Conservation (phyloP, 2,888 invertebrate species). For the Coenonympha glycerion region DNA sequence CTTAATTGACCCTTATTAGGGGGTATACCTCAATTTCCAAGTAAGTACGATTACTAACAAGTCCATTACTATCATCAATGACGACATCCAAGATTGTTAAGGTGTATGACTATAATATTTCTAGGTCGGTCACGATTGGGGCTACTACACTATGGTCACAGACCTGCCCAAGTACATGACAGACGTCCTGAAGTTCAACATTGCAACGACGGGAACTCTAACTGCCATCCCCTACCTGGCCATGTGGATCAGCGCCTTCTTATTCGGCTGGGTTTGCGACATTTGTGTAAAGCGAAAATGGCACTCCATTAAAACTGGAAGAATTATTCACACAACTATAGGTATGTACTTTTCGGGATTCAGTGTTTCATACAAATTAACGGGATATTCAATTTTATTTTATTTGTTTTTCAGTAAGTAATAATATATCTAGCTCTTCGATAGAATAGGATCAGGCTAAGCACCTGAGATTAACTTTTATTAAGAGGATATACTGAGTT, state of each 20-base stretch:
- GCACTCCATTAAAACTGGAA: constrained; percentile 75
- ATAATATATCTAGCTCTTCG: no score
- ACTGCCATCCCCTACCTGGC: constrained; percentile 81
- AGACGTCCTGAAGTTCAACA: constrained; percentile 80
- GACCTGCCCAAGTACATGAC: constrained; percentile 83
- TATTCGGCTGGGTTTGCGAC: constrained; percentile 82
- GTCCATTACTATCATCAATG: no score
- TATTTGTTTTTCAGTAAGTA: no score
- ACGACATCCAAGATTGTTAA: no score
- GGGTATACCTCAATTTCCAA: no score
- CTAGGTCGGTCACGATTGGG: constrained; percentile 78
- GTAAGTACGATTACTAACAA: no score
- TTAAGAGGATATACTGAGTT: no score
- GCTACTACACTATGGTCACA: constrained; percentile 82
- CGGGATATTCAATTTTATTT: no score
- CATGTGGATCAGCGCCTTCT: constrained; percentile 81
- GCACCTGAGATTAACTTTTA: no score
- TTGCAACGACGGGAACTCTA: constrained; percentile 78
- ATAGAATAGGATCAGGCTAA: no score
- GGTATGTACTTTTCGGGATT: constrained; percentile 69
- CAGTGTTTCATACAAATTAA: no score
- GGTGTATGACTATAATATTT: constrained; percentile 24
- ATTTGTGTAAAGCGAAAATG: constrained; percentile 77
- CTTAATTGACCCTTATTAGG: no score
- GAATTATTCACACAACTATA: constrained; percentile 81